Conservation (phyloP, 2,888 invertebrate species). For the Tetheella fluctuosa region DNA sequence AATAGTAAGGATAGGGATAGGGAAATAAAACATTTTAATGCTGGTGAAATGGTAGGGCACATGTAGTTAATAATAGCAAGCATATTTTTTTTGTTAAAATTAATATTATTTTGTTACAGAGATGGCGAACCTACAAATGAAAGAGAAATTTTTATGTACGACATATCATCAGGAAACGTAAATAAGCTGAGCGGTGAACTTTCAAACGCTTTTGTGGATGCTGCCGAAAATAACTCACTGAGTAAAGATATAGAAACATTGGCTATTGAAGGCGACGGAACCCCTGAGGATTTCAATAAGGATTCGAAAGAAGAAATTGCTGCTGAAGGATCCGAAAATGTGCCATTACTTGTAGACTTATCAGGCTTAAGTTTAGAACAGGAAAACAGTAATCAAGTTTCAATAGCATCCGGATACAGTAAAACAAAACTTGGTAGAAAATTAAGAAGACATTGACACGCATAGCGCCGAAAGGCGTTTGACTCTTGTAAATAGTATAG, state of each 20-base stretch:
- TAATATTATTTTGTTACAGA: constrained; percentile 60
- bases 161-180: constrained; percentile 88
- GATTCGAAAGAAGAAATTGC: constrained; percentile 51
- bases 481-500: constrained; percentile 79
- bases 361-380: constrained; percentile 72
- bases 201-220: constrained; percentile 93
- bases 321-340: constrained; percentile 76
- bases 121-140: constrained; percentile 77
- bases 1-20: no score
- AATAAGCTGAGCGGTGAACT: constrained; percentile 92
- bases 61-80: no score
- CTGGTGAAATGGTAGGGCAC: no score
- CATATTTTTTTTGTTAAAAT: no score
- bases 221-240: constrained; percentile 92
- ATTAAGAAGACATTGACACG: constrained; percentile 68
- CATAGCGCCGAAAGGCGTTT: constrained; percentile 48
- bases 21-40: no score
- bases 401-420: constrained; percentile 81
- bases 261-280: constrained; percentile 80
- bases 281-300: constrained; percentile 69
- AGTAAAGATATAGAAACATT: constrained; percentile 86
- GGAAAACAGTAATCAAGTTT: constrained; percentile 68
- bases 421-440: constrained; percentile 81
- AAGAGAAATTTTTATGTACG: constrained; percentile 95
- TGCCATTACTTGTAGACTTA: constrained; percentile 81